Evolutionary conservation across 2,888 invertebrate species (phyloP).

Genomic region (Nephrotoma guestfalica): DNA sequence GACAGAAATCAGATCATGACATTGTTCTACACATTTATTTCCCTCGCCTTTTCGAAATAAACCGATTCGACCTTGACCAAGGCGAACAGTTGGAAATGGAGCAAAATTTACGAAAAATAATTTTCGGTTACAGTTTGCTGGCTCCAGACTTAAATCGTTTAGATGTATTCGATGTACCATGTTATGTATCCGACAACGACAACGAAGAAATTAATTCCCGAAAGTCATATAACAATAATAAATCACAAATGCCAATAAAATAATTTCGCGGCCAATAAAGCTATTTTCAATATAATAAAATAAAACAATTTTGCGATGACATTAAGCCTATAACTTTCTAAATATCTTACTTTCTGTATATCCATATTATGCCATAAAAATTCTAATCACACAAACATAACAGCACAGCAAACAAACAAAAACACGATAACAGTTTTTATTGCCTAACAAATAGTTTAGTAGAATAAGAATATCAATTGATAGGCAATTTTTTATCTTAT

Average conservation of each 20-base stretch:
- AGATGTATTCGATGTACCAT: background rate
- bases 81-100: too few relatives aligned
- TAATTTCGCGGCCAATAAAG: background rate
- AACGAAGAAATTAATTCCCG: background rate
- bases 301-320: background rate
- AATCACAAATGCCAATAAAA: background rate
- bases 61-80: too few relatives aligned
- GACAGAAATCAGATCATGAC: too few relatives aligned
- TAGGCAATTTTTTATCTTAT: background rate
- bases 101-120: too few relatives aligned
- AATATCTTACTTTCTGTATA: background rate
- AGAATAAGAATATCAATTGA: background rate
- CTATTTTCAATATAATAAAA: background rate
- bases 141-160: background rate
- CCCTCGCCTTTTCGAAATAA: too few relatives aligned
- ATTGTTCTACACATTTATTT: too few relatives aligned
- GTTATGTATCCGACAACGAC: background rate
- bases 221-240: background rate
- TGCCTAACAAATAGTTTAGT: background rate
- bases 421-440: background rate
- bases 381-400: background rate
- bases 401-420: background rate
- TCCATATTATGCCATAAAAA: background rate
- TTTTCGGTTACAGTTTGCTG: background rate
- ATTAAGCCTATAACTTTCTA: background rate